Evolutionary conservation across 2,113 vertebrate species (phyloP), one percentile per base, ranked within the genome.

Genomic region (Catharus minimus): DNA sequence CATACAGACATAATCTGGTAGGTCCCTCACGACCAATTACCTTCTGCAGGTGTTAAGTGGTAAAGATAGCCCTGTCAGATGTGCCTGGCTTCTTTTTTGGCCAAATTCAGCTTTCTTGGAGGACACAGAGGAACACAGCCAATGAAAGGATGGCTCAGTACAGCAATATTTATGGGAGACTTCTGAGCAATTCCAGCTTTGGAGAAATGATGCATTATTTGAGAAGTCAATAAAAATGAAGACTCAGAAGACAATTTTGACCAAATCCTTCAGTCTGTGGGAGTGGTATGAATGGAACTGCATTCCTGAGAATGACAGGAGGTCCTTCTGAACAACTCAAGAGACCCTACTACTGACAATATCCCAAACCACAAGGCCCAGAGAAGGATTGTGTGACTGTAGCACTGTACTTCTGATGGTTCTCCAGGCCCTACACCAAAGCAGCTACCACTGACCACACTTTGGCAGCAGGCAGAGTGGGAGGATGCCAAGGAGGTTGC

Each of bases 31-130:
- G 0, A 92, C 9, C 81, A 92, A 94, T 88, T 92, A 89, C 50
- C 22, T 89, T 90, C 88, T 90, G 50, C 71, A 82, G 84, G 58
- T 86, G 58, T 78, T 84, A 83, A 83, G 77, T 82, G 58, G 77
- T 36, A 68, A 85, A 85, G 36, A 38, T 28, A 87, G 33, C 56
- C 22, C 43, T 36, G 23, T 81, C 66, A 82, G 62, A 84, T 61
- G 33, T 64, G 66, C 10, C 53, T 75, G 65, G 19, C 13, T 68
- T 72, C 16, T 62, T 73, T 68, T 66, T 61, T n/a, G 5, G 52
- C 46, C 64, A 82, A 73, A 75, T 71, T 64, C 44, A 49, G 0
- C 23, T 92, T 89, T 44, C 62, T 57, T 60, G 68, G 43, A 73
- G 68, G 47, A 79, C 53, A 44, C 6, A 60, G 27, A 82, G 8